Percentiles rank a stretch among this genome's conserved stretches.
phyloP scores from a whole-genome alignment of 2,797 vertebrate genomes.

The Gallinago solitaria region DNA sequence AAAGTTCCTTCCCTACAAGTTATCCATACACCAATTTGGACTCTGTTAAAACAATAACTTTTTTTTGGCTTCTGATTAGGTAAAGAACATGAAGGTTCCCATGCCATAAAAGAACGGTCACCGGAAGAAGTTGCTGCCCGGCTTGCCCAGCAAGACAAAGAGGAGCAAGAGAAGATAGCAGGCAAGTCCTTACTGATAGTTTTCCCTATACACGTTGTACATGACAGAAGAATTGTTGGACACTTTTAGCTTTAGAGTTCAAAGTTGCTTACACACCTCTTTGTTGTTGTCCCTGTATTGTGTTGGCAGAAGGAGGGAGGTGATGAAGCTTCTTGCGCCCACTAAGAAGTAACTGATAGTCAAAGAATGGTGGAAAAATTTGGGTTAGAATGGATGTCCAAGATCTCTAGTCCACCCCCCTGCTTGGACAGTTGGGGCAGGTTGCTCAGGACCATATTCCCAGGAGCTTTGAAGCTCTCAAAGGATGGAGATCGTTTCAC shows the following conservation, averaged over 20 bases:
- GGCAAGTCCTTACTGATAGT: constrained; percentile 70
- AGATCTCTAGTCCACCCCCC: neutral
- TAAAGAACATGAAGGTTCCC: constrained; percentile 61
- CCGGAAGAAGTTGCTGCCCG: constrained; percentile 88
- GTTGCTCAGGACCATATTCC: neutral
- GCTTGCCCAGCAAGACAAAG: constrained; percentile 87
- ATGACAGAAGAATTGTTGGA: neutral
- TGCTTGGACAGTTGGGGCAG: neutral
- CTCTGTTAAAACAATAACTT: constrained; percentile 27
- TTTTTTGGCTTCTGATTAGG: constrained; percentile 59
- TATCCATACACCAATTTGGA: neutral
- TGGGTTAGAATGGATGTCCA: neutral
- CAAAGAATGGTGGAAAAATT: neutral
- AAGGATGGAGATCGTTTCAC: neutral
- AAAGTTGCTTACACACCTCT: neutral
- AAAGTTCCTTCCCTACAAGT: neutral
- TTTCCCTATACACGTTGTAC: rapidly evolving
- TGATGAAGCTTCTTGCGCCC: neutral
- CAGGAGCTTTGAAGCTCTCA: neutral
- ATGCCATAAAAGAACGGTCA: constrained; percentile 82
- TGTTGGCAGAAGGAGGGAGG: neutral
- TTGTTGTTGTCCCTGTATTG: neutral
- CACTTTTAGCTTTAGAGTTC: neutral
- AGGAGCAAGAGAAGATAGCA: constrained; percentile 82
- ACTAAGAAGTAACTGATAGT: neutral